Conservation (phyloP, 2,888 invertebrate species). For the Standfussiana lucernea region DNA sequence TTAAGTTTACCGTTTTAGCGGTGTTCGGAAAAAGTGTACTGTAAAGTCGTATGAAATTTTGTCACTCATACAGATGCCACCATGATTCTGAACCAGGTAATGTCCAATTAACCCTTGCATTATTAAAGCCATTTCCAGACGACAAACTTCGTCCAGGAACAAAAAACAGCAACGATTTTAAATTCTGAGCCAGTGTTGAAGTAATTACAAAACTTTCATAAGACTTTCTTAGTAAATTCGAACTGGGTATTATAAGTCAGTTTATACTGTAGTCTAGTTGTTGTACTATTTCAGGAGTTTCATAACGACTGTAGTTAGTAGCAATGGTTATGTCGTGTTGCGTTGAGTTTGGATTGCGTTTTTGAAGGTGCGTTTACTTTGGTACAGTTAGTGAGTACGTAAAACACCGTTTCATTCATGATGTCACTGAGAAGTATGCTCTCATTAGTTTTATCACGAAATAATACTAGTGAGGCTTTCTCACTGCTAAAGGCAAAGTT, state of each 20-base stretch:
- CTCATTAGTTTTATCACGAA: background rate
- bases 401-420: background rate
- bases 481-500: background rate
- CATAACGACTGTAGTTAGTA: slow-evolving; percentile 5
- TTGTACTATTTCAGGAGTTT: slow-evolving; percentile 9
- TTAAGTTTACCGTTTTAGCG: no score
- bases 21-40: no score
- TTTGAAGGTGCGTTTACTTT: background rate
- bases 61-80: background rate
- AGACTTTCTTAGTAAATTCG: slow-evolving; percentile 20
- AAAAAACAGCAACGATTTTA: slow-evolving; percentile 22
- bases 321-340: background rate
- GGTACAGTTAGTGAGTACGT: background rate
- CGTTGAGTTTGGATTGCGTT: background rate
- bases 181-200: slow-evolving; percentile 34
- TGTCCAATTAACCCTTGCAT: background rate
- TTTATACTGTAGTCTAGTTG: slow-evolving; percentile 9
- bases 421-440: background rate
- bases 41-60: no score
- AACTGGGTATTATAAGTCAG: slow-evolving; percentile 15
- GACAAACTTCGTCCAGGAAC: slow-evolving; percentile 19
- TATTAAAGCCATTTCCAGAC: slow-evolving; percentile 1
- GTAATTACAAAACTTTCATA: slow-evolving; percentile 29
- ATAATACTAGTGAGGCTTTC: background rate
- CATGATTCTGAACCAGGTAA: background rate